Conservation (phyloP, 2,113 vertebrate genomes). For the Hippoglossus stenolepis region DNA sequence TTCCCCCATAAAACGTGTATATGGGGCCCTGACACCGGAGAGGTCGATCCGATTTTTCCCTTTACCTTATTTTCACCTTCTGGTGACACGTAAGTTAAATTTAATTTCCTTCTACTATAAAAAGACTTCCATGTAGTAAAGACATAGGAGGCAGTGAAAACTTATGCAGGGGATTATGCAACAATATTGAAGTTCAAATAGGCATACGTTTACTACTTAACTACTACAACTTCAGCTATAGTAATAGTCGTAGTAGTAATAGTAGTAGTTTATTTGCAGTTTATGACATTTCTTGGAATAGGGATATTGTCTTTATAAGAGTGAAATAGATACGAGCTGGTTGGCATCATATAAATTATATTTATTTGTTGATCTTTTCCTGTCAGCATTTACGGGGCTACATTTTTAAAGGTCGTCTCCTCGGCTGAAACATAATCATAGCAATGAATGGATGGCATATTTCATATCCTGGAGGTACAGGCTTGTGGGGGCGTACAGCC, state of each 20-base stretch:
- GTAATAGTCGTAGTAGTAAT: not conserved
- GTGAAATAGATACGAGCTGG: conserved; percentile 19
- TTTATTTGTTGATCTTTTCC: conserved; percentile 61
- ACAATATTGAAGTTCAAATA: not conserved
- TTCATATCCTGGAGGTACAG: conserved; percentile 37
- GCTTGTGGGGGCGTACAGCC: not conserved
- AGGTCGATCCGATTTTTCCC: not conserved
- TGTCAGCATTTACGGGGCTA: conserved; percentile 41
- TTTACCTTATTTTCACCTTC: conserved; percentile 13
- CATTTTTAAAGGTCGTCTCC: conserved; percentile 54
- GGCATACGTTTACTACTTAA: not conserved
- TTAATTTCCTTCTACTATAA: not conserved
- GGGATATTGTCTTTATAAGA: conserved; percentile 20
- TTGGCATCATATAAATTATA: conserved; percentile 48
- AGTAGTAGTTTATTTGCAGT: not conserved
- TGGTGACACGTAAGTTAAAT: not conserved
- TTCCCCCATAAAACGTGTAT: conserved; percentile 63
- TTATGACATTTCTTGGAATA: not conserved
- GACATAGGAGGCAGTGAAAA: not conserved
- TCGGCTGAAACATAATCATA: conserved; percentile 63
- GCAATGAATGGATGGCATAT: conserved; percentile 57
- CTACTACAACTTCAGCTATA: not conserved
- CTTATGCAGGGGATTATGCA: not conserved
- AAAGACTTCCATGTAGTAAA: not conserved
- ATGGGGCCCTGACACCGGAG: conserved; percentile 5